Conservation (phyloP, 2,888 invertebrate species). For the Deroplatys truncata region DNA sequence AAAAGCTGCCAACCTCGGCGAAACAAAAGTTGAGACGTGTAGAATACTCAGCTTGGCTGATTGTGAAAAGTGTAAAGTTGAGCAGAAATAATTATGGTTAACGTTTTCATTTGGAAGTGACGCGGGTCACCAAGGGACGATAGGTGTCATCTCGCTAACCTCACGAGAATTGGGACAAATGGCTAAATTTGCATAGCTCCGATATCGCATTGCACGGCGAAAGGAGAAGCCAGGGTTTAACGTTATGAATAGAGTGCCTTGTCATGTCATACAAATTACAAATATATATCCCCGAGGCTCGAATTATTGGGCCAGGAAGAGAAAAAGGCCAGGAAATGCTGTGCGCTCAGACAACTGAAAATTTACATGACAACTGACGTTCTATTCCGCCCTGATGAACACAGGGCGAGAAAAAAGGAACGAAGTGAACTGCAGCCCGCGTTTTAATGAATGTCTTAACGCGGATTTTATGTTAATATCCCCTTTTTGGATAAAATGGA, state of each 20-base stretch:
- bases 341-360: not conserved
- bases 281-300: not conserved
- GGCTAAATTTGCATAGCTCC: not conserved
- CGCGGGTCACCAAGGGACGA: too few species aligned
- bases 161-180: not conserved
- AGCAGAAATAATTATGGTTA: not conserved
- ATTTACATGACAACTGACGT: not conserved
- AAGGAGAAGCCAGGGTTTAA: too few species aligned
- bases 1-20: too few species aligned
- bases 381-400: not conserved
- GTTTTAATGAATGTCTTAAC: not conserved
- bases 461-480: not conserved
- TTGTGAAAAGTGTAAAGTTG: too few species aligned
- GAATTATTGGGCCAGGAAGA: not conserved
- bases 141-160: not conserved
- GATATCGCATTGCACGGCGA: not conserved
- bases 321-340: not conserved
- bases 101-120: too few species aligned
- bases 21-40: too few species aligned
- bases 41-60: too few species aligned
- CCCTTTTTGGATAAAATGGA: not conserved
- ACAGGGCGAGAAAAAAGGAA: not conserved
- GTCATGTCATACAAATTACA: not conserved
- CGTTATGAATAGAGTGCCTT: not conserved
- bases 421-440: not conserved